phyloP scores from a whole-genome alignment of 2,888 invertebrate species.

The Actias luna region DNA sequence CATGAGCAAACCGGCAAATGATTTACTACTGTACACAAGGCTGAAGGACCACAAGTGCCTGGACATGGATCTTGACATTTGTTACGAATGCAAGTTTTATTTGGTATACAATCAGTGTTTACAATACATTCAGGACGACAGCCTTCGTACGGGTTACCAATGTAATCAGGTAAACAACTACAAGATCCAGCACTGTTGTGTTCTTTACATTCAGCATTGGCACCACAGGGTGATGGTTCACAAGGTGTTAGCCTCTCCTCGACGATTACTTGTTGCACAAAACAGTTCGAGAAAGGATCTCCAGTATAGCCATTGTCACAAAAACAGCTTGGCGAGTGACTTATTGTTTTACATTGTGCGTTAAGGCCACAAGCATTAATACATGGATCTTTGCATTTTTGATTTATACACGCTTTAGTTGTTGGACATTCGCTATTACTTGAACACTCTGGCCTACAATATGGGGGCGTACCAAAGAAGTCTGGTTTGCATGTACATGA shows the following conservation, averaged over 20 bases:
- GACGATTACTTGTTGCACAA: constrained; percentile 58
- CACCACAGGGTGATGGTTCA: constrained; percentile 83
- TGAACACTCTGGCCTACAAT: constrained; percentile 88
- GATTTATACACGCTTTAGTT: constrained; percentile 84
- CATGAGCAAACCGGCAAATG: constrained; percentile 87
- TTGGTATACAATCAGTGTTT: constrained; percentile 87
- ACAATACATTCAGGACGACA: constrained; percentile 89
- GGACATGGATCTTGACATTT: constrained; percentile 91
- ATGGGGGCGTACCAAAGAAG: constrained; percentile 88
- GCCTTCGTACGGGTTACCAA: constrained; percentile 90
- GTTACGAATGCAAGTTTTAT: constrained; percentile 86
- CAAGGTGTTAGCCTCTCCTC: constrained; percentile 79
- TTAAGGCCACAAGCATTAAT: constrained; percentile 86
- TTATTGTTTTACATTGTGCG: constrained; percentile 86
- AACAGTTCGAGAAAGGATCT: constrained; percentile 85
- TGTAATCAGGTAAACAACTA: constrained; percentile 86
- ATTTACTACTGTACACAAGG: constrained; percentile 86
- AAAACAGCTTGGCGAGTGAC: constrained; percentile 89
- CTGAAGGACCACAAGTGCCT: constrained; percentile 87
- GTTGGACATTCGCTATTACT: constrained; percentile 86
- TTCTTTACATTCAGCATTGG: constrained; percentile 84
- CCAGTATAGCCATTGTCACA: constrained; percentile 85
- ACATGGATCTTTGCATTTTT: constrained; percentile 86
- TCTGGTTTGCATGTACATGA: constrained; percentile 86
- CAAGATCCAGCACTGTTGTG: constrained; percentile 84